Percentiles rank a stretch among this genome's conserved stretches.
phyloP scores from a whole-genome alignment of 1,140 invertebrate genomes.

The Cyphomyrmex costatus region DNA sequence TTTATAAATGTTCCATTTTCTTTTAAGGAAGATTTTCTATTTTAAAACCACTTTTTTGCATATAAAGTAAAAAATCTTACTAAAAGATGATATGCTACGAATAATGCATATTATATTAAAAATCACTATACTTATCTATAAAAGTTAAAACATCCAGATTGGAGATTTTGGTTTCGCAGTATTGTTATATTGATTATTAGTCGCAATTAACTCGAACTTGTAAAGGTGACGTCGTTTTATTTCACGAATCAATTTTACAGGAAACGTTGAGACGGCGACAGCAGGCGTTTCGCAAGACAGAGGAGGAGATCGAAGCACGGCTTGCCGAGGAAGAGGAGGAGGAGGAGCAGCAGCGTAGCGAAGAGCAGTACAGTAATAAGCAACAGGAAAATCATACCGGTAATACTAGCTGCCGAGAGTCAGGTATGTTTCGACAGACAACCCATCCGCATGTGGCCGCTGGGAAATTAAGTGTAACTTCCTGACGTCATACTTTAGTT shows the following conservation, averaged over 20 bases:
- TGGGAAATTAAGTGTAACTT: conserved; percentile 73
- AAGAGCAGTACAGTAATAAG: conserved; percentile 72
- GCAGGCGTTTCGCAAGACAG: conserved; percentile 87
- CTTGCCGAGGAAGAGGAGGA: conserved; percentile 86
- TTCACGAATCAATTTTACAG: conserved; percentile 68
- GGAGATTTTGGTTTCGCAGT: too few relatives aligned
- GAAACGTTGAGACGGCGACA: conserved; percentile 86
- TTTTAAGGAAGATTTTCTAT: too few relatives aligned
- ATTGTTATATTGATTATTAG: neutral
- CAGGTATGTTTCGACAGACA: conserved; percentile 83
- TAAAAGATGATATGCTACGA: too few relatives aligned
- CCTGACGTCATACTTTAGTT: conserved; percentile 83
- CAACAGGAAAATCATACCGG: conserved; percentile 85
- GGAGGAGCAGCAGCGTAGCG: conserved; percentile 76
- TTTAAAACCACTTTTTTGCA: too few relatives aligned
- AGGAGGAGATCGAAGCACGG: conserved; percentile 87
- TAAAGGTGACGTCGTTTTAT: neutral
- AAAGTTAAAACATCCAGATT: too few relatives aligned
- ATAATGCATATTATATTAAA: too few relatives aligned
- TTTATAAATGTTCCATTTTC: too few relatives aligned
- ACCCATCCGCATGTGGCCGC: conserved; percentile 63
- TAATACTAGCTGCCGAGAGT: conserved; percentile 84
- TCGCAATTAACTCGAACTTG: neutral
- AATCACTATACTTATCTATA: too few relatives aligned
- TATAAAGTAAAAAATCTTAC: too few relatives aligned